These are phyloP conservation scores for Frieseomelitta varia DNA, from an alignment of 1,140 invertebrate species.

Conservation along the genomic window DNA sequence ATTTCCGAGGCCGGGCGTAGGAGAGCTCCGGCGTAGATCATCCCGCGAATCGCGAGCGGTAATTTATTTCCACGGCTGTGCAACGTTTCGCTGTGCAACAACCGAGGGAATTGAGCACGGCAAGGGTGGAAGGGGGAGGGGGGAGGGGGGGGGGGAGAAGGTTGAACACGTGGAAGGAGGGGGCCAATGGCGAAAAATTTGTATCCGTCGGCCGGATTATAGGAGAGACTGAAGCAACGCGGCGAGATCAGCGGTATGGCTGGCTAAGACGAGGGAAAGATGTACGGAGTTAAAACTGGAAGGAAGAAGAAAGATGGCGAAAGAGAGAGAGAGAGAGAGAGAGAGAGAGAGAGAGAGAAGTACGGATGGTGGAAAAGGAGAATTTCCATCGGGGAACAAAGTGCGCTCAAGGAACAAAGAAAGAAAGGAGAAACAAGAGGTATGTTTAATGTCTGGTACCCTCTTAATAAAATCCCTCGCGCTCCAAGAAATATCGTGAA, in stretches of 20 bases:
- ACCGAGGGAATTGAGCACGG: neutral
- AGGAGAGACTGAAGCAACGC: constrained; percentile 4
- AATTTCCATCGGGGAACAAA: constrained; percentile 29
- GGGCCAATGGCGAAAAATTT: constrained; percentile 22
- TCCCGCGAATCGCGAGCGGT: constrained; percentile 22
- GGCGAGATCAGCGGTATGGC: neutral
- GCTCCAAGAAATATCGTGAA: constrained; percentile 73
- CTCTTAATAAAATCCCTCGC: constrained; percentile 71
- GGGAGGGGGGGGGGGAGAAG: neutral
- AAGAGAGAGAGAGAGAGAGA: too few species aligned
- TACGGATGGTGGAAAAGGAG: neutral
- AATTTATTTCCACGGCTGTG: constrained; percentile 43
- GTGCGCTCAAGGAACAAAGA: constrained; percentile 40
- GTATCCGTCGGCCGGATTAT: constrained; percentile 25
- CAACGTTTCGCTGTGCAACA: constrained; percentile 7
- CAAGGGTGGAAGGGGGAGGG: too few species aligned
- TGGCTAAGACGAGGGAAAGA: neutral
- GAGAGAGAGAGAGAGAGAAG: neutral
- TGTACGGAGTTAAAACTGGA: neutral
- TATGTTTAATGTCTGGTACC: constrained; percentile 62
- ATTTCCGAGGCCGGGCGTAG: constrained; percentile 4
- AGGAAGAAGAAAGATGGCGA: neutral
- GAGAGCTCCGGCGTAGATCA: constrained; percentile 30
- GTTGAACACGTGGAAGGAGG: neutral
- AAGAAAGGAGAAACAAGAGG: constrained; percentile 42